phyloP scores from a whole-genome alignment of 2,888 invertebrate genomes.

The Panorpa germanica region DNA sequence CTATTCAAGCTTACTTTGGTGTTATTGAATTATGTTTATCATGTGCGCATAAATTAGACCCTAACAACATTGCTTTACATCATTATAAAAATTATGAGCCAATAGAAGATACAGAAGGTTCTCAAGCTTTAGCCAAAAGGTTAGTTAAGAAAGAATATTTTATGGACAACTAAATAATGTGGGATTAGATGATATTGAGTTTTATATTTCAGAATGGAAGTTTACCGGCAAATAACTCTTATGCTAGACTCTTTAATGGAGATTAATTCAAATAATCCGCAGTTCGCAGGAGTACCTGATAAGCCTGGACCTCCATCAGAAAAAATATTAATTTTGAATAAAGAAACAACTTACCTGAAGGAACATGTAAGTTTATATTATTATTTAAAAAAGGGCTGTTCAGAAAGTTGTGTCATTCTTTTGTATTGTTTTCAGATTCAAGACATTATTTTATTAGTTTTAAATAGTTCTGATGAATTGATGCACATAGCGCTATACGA shows the following conservation, averaged over 20 bases:
- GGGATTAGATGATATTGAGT: conserved; percentile 5
- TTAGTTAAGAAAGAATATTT: conserved; percentile 14
- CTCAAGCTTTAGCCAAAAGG: conserved; percentile 48
- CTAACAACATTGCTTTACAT: conserved; percentile 70
- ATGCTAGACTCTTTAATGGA: conserved; percentile 54
- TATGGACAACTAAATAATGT: not conserved
- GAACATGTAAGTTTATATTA: too few relatives aligned
- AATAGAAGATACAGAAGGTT: conserved; percentile 66
- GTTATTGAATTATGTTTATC: conserved; percentile 74
- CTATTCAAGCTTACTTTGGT: conserved; percentile 67
- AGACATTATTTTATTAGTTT: conserved; percentile 45
- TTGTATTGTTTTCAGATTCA: too few relatives aligned
- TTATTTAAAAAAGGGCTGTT: too few relatives aligned
- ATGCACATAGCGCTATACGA: conserved; percentile 83
- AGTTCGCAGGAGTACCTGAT: conserved; percentile 23
- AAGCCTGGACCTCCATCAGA: conserved; percentile 19
- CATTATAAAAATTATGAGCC: conserved; percentile 75
- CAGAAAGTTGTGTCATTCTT: too few relatives aligned
- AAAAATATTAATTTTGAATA: too few relatives aligned
- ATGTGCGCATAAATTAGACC: conserved; percentile 75
- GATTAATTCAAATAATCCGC: conserved; percentile 29
- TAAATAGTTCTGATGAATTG: conserved; percentile 63
- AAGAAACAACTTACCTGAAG: too few relatives aligned
- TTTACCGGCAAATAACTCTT: conserved; percentile 70
- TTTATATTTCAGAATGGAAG: conserved; percentile 47